A percentile compares a stretch with the other conserved stretches of the same genome.
Evolutionary conservation across 2,888 invertebrate species (phyloP).

Genomic region (Spodoptera littoralis): DNA sequence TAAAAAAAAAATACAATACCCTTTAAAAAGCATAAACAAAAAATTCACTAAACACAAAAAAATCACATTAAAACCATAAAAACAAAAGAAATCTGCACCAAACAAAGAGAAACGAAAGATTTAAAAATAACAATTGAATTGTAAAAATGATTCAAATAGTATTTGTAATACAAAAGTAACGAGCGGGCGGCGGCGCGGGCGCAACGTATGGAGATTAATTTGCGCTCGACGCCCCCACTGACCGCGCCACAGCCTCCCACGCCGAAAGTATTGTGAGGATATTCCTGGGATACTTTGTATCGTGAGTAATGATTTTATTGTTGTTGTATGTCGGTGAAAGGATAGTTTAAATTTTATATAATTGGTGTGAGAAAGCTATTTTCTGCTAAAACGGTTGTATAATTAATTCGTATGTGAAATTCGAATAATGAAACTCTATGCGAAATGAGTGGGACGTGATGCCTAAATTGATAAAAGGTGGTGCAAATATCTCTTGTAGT

Average conservation of each 20-base stretch:
- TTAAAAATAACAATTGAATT: constrained; percentile 42
- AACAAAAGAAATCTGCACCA: not conserved
- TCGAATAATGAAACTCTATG: too few relatives aligned
- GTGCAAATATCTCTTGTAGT: too few relatives aligned
- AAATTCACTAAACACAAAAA: too few relatives aligned
- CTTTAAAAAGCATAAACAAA: too few relatives aligned
- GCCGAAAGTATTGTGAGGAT: constrained; percentile 56
- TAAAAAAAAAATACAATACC: too few relatives aligned
- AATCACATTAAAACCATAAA: not conserved
- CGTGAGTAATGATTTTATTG: not conserved
- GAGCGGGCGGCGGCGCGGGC: constrained; percentile 58
- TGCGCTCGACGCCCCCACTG: constrained; percentile 75
- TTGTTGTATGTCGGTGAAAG: too few relatives aligned
- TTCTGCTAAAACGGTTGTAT: too few relatives aligned
- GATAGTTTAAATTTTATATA: too few relatives aligned
- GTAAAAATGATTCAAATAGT: constrained; percentile 58
- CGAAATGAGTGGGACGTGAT: too few relatives aligned
- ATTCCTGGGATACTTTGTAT: constrained; percentile 15
- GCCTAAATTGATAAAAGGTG: too few relatives aligned
- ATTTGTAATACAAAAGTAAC: constrained; percentile 61
- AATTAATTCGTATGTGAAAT: too few relatives aligned
- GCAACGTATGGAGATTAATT: constrained; percentile 82
- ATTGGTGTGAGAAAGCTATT: too few relatives aligned
- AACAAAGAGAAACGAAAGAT: constrained; percentile 5
- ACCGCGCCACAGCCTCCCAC: constrained; percentile 64